phyloP scores from a whole-genome alignment of 2,113 vertebrate genomes.

The Crotalus viridis region DNA sequence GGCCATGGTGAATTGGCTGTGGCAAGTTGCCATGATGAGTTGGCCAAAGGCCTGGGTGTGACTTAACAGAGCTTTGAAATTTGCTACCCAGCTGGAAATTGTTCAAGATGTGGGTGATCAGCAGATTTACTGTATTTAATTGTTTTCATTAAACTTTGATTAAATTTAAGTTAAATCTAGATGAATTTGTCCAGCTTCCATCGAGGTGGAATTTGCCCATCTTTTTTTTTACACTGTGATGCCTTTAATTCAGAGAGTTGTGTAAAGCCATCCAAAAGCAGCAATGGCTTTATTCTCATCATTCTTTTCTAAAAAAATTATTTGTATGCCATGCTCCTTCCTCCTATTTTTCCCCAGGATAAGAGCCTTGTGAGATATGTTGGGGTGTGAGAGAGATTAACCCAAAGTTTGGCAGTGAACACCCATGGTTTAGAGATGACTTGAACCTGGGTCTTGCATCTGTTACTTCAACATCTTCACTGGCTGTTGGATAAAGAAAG shows the following conservation, averaged over 20 bases:
- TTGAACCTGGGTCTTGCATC: not conserved
- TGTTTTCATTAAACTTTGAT: not conserved
- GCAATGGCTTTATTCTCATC: not conserved
- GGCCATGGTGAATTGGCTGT: no score
- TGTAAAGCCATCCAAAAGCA: not conserved
- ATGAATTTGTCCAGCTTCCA: not conserved
- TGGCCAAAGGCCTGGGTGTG: not conserved
- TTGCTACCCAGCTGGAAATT: not conserved
- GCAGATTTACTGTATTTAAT: not conserved
- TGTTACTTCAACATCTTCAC: not conserved
- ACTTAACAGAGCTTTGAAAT: not conserved
- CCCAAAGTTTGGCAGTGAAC: not conserved
- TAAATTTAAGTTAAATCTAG: not conserved
- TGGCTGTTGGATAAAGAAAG: not conserved
- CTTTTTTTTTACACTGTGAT: not conserved
- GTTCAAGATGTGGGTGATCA: not conserved
- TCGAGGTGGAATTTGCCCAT: not conserved
- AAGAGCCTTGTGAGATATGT: not conserved
- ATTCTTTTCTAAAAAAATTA: no score
- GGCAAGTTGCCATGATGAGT: no score
- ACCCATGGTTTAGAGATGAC: not conserved
- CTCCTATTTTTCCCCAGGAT: not conserved
- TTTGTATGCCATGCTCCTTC: not conserved
- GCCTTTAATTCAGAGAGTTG: not conserved
- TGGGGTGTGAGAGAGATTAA: not conserved